These are phyloP conservation scores for Prolemur simus DNA, from an alignment of 2,113 vertebrate species.

Conservation along the genomic window DNA sequence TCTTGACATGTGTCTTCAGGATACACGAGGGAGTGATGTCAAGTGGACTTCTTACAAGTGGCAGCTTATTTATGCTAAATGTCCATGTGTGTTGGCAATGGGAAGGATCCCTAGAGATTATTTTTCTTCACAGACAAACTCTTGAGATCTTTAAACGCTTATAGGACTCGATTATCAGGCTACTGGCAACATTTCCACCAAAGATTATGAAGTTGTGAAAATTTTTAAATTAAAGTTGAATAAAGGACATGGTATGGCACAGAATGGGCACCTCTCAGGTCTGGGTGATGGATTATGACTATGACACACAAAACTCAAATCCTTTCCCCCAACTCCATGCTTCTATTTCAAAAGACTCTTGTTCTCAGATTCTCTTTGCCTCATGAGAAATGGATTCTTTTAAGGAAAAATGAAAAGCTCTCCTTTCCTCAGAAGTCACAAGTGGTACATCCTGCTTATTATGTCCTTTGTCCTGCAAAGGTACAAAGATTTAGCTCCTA, in stretches of 20 bases:
- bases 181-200: not conserved
- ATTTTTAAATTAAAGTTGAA: conserved; percentile 42
- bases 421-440: conserved; percentile 62
- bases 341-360: conserved; percentile 35
- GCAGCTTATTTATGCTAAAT: conserved; percentile 30
- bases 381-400: conserved; percentile 55
- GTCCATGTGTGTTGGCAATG: not conserved
- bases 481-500: conserved; percentile 58
- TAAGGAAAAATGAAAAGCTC: conserved; percentile 54
- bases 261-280: not conserved
- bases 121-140: conserved; percentile 40
- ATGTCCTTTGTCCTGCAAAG: conserved; percentile 60
- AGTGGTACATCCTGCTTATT: conserved; percentile 54
- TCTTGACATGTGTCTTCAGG: conserved; percentile 58
- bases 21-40: not conserved
- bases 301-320: not conserved
- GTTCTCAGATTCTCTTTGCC: conserved; percentile 58
- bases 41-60: conserved; percentile 52
- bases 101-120: not conserved
- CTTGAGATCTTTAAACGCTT: conserved; percentile 41
- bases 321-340: not conserved
- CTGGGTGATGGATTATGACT: not conserved
- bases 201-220: conserved; percentile 14
- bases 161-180: not conserved
- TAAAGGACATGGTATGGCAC: not conserved